These are phyloP conservation scores for Thamnaconus septentrionalis DNA, from an alignment of 2,113 vertebrate genomes.

Conservation along the genomic window DNA sequence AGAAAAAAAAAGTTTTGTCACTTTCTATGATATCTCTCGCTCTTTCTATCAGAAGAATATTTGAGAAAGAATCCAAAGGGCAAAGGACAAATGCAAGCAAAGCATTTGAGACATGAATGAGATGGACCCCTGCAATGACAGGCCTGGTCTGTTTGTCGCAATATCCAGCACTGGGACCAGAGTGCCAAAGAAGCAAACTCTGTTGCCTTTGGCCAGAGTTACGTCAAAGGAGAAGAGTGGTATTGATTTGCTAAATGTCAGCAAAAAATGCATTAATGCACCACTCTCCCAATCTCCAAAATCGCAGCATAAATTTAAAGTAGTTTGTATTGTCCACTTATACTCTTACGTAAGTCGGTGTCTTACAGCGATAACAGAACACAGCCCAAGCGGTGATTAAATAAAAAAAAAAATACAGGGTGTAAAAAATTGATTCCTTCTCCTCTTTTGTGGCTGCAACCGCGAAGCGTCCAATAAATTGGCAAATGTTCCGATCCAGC, in stretches of 20 bases:
- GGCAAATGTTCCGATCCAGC: conserved; percentile 42
- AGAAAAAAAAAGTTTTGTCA: too few species aligned
- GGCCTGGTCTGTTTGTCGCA: too few species aligned
- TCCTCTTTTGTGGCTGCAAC: conserved; percentile 18
- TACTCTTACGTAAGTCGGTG: background rate
- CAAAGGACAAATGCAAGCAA: too few species aligned
- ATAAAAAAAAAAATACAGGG: background rate
- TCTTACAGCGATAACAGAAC: background rate
- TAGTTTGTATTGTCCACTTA: too few species aligned
- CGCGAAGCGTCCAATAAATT: conserved; percentile 42
- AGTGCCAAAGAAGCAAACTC: too few species aligned
- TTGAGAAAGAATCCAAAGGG: too few species aligned
- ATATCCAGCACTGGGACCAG: too few species aligned
- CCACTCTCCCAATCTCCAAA: background rate
- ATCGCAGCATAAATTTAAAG: background rate
- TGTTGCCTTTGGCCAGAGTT: background rate
- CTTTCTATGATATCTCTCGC: too few species aligned
- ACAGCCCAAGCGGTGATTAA: background rate
- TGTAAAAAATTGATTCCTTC: background rate
- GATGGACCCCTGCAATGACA: too few species aligned
- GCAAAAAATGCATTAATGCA: background rate
- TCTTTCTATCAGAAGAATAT: too few species aligned
- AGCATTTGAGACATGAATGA: too few species aligned
- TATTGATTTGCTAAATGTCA: background rate
- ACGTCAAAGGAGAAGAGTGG: background rate